These are phyloP conservation scores for Zaprionus lachaisei DNA, from an alignment of 1,140 invertebrate genomes.

Conservation along the genomic window DNA sequence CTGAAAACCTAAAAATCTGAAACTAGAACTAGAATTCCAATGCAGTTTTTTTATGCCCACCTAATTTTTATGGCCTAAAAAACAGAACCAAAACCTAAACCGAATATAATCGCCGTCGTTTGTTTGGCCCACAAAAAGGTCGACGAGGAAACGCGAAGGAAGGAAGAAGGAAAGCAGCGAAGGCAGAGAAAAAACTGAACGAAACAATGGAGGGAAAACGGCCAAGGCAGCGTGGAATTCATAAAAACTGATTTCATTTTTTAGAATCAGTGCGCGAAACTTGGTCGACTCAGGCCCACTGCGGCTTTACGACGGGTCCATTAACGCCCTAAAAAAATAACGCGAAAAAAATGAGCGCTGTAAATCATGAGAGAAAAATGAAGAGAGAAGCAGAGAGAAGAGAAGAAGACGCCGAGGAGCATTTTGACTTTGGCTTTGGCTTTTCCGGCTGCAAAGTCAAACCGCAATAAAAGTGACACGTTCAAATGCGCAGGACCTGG, in stretches of 20 bases:
- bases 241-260: constrained; percentile 84
- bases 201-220: constrained; percentile 32
- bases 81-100: constrained; percentile 70
- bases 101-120: constrained; percentile 63
- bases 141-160: constrained; percentile 24
- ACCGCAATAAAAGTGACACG: constrained; percentile 84
- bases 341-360: constrained; percentile 76
- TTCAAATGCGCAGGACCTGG: constrained; percentile 63
- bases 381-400: neutral
- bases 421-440: neutral
- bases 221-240: constrained; percentile 46
- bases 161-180: constrained; percentile 16
- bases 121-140: constrained; percentile 64
- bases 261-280: constrained; percentile 83
- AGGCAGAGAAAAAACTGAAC: constrained; percentile 32
- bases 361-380: constrained; percentile 63
- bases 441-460: constrained; percentile 70
- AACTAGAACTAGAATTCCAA: constrained; percentile 84
- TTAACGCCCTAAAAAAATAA: constrained; percentile 81
- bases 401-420: neutral
- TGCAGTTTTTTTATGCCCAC: constrained; percentile 80
- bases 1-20: constrained; percentile 80
- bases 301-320: constrained; percentile 73
- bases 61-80: constrained; percentile 82
- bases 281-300: constrained; percentile 47